Evolutionary conservation across 2,888 invertebrate species (phyloP).

Genomic region (Agrilus biguttatus): DNA sequence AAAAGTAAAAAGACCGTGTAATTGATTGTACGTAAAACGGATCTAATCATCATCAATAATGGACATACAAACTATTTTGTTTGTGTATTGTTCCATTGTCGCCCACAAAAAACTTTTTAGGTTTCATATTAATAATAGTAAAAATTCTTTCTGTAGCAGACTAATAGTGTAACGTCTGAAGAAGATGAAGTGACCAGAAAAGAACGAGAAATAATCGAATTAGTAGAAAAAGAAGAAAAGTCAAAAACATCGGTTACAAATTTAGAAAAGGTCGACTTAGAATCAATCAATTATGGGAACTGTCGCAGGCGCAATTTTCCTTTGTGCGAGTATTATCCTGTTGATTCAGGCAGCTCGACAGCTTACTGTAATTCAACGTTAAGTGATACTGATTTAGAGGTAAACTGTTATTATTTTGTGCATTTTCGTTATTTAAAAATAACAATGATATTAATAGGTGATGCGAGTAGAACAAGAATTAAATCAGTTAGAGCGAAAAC

Average conservation of each 20-base stretch:
- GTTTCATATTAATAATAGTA: conserved; percentile 1
- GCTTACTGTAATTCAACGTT: conserved; percentile 15
- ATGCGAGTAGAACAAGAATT: conserved; percentile 66
- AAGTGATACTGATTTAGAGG: conserved; percentile 28
- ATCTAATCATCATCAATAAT: no score
- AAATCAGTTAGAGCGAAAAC: conserved; percentile 63
- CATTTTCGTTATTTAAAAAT: no score
- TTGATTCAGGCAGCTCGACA: conserved; percentile 1
- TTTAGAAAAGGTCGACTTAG: no score
- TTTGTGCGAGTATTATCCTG: conserved; percentile 4
- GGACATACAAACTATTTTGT: no score
- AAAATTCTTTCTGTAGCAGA: conserved; percentile 24
- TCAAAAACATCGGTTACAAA: conserved; percentile 22
- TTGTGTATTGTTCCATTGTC: background rate
- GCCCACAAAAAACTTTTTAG: no score
- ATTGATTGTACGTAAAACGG: no score
- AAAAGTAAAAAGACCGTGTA: no score
- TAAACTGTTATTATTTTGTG: conserved; percentile 2
- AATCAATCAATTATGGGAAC: no score
- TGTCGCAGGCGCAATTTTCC: background rate
- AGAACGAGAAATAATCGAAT: conserved; percentile 50
- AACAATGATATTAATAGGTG: conserved; percentile 31
- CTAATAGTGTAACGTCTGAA: conserved; percentile 60
- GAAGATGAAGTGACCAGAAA: conserved; percentile 60
- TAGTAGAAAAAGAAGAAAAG: conserved; percentile 47